phyloP scores from a whole-genome alignment of 2,888 invertebrate genomes.

The Cynaeus angustus region DNA sequence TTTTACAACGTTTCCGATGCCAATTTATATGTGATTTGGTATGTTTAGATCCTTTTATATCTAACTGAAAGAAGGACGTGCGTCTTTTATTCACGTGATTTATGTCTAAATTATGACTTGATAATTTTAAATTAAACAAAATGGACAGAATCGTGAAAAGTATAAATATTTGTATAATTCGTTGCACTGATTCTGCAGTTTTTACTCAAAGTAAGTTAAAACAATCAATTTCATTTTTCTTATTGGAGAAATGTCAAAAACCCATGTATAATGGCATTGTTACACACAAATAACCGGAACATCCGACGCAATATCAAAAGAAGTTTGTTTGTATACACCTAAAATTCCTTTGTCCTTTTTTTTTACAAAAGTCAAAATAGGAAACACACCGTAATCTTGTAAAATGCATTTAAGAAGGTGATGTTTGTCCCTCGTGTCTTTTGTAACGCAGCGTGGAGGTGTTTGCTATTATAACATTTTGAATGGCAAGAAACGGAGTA shows the following conservation, averaged over 20 bases:
- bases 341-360: conserved; percentile 39
- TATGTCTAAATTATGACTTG: conserved; percentile 9
- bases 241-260: neutral
- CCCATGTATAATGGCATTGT: conserved; percentile 25
- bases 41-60: conserved; percentile 18
- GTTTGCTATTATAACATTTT: conserved; percentile 20
- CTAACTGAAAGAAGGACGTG: neutral
- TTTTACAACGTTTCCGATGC: conserved; percentile 63
- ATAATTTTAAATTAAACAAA: conserved; percentile 5
- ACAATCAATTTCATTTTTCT: no score
- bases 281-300: conserved; percentile 51
- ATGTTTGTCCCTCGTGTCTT: conserved; percentile 61
- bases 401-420: conserved; percentile 46
- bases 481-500: neutral
- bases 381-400: conserved; percentile 44
- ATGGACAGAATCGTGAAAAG: neutral
- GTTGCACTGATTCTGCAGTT: neutral
- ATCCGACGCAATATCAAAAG: conserved; percentile 46
- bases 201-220: no score
- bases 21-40: conserved; percentile 62
- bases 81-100: conserved; percentile 9
- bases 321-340: conserved; percentile 44
- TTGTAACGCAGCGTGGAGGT: conserved; percentile 39
- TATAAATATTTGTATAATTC: neutral
- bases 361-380: conserved; percentile 51